Base-by-base conservation (phyloP, 2,888 invertebrate species). In the Agonopterix subpropinquella region DNA sequence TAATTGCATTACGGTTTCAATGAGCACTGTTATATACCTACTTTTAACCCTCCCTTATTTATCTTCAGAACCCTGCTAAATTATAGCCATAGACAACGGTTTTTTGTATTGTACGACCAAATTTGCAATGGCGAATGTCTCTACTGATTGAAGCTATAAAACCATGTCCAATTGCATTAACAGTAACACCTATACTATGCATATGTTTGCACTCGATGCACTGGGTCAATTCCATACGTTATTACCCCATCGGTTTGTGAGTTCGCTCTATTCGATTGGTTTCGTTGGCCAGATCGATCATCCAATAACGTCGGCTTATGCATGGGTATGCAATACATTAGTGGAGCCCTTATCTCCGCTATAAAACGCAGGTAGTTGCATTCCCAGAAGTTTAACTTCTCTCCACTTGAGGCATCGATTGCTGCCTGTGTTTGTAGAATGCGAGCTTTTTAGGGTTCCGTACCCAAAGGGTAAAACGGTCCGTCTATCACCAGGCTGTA, bases 351-450 rank as follows among this genome's bases (percentile, higher is more conserved):
- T 28, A 28, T 28, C 28, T 76, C 56, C 44, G 59, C 68, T 75
- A 77, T 77, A 80, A 83, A 82, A 77, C 81, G 77, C 87, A 87
- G 87, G 87, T 86, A 87, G 86, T 75, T 74, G 73, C 70, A 74
- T 85, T 84, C 85, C 62, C 70, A 62, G 61, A 73, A 65, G 28
- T 28, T 28, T 28, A 28, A 28, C 28, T 28, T 28, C 28, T 28
- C 28, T 66, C 70, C 72, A 72, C 76, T 78, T 64, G 73, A 77
- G 67, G 65, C 61, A 61, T 63, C 42, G 56, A 62, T 57, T 55
- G 59, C 76, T 64, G 62, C 57, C 28, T 28, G 28, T 28, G 60
- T 69, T 69, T 64, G 56, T 65, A 65, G 56, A 57, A 53, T 52
- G 52, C 53, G 51, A 51, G 52, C 50, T 68, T 51, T 68, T n/a